phyloP scores from a whole-genome alignment of 2,797 vertebrate genomes.

The Lophotriccus pileatus region DNA sequence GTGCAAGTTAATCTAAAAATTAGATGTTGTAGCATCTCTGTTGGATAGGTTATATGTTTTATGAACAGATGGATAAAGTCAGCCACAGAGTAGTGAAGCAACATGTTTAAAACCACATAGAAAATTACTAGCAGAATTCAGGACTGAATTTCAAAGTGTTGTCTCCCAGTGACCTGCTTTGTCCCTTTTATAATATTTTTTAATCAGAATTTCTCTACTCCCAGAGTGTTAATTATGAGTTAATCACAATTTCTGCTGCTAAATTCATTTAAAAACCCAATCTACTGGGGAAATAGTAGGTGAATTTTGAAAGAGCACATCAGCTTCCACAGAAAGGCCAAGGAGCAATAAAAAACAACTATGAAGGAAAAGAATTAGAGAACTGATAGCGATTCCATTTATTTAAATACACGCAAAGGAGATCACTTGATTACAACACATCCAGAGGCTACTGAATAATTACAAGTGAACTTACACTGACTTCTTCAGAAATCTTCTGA shows the following conservation, averaged over 20 bases:
- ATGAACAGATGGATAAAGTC: not conserved
- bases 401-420: not conserved
- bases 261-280: not conserved
- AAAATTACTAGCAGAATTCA: not conserved
- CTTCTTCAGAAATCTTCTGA: not conserved
- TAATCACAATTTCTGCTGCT: not conserved
- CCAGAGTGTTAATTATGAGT: not conserved
- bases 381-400: not conserved
- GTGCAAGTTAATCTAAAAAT: not conserved
- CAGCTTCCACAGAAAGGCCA: not conserved
- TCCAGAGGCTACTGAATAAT: not conserved
- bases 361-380: not conserved
- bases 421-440: not conserved
- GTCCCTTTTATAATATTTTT: not conserved
- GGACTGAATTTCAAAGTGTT: not conserved
- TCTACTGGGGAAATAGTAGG: not conserved
- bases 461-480: not conserved
- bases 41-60: not conserved
- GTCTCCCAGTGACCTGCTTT: not conserved
- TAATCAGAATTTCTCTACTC: not conserved
- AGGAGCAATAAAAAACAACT: not conserved
- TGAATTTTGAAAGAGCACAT: not conserved
- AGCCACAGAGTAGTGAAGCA: not conserved
- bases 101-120: not conserved
- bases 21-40: not conserved